These are phyloP conservation scores for Neotoma lepida DNA, from an alignment of 2,113 vertebrate species.

Conservation along the genomic window DNA sequence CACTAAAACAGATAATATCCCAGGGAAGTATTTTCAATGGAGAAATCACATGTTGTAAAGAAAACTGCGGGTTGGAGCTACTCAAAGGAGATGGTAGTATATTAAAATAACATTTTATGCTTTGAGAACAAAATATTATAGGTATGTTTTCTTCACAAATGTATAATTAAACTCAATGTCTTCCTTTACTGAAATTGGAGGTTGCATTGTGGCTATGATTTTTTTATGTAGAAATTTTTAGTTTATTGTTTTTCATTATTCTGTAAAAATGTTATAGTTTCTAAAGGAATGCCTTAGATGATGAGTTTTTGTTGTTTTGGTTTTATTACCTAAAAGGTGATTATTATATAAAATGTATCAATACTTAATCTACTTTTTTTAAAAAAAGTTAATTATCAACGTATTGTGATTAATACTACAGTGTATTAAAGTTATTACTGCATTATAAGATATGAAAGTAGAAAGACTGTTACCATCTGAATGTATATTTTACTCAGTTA, in stretches of 20 bases:
- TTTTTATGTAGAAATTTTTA: constrained; percentile 20
- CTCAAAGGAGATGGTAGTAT: constrained; percentile 25
- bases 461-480: not conserved
- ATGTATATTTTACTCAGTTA: not conserved
- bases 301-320: not conserved
- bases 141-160: constrained; percentile 58
- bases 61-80: constrained; percentile 31
- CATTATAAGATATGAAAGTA: constrained; percentile 17
- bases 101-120: constrained; percentile 35
- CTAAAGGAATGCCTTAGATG: constrained; percentile 13
- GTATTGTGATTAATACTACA: not conserved
- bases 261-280: constrained; percentile 51
- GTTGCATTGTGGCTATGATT: not conserved
- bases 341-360: constrained; percentile 36
- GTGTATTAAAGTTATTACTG: not conserved
- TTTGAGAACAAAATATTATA: constrained; percentile 38
- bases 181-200: constrained; percentile 58
- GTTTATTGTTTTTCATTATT: constrained; percentile 69
- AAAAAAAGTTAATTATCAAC: constrained; percentile 50
- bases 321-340: constrained; percentile 55
- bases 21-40: constrained; percentile 41
- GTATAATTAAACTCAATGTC: constrained; percentile 70
- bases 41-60: constrained; percentile 26
- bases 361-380: constrained; percentile 42
- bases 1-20: constrained; percentile 2